Percentiles rank a stretch among this genome's conserved stretches.
Evolutionary conservation across 1,140 invertebrate genomes (phyloP).

Genomic region (Telenomus remus): DNA sequence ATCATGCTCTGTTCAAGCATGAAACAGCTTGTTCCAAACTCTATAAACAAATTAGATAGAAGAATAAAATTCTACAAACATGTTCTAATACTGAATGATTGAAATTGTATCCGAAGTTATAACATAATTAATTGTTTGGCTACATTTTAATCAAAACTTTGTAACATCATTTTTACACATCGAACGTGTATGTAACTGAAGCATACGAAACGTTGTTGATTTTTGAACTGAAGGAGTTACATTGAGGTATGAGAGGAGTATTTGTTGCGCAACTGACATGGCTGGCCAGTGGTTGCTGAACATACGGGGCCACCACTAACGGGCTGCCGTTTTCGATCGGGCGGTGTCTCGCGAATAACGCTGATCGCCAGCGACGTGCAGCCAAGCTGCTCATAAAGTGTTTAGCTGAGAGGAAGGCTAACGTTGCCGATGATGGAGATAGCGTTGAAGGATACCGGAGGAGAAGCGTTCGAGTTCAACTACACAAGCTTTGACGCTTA

Average conservation of each 20-base stretch:
- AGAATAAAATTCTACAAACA: too few species aligned
- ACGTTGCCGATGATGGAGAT: constrained; percentile 57
- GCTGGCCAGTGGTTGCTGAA: constrained; percentile 9
- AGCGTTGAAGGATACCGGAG: constrained; percentile 58
- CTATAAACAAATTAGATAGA: too few species aligned
- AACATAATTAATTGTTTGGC: too few species aligned
- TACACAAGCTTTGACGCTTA: constrained; percentile 75
- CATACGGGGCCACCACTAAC: constrained; percentile 65
- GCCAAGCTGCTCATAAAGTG: constrained; percentile 75
- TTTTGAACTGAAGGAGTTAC: too few species aligned
- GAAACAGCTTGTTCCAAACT: too few species aligned
- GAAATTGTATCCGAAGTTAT: too few species aligned
- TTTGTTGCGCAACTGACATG: constrained; percentile 4
- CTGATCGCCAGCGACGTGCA: constrained; percentile 72
- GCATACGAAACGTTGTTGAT: too few species aligned
- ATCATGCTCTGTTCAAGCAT: too few species aligned
- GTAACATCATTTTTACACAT: background rate
- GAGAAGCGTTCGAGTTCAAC: constrained; percentile 63
- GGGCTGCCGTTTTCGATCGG: constrained; percentile 73
- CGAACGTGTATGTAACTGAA: too few species aligned
- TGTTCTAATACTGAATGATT: too few species aligned
- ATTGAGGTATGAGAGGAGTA: too few species aligned
- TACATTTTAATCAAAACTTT: too few species aligned
- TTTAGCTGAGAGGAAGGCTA: constrained; percentile 73
- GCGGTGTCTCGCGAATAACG: constrained; percentile 68